These are phyloP conservation scores for Ptilonorhynchus violaceus DNA, from an alignment of 2,113 vertebrate genomes.

Conservation along the genomic window DNA sequence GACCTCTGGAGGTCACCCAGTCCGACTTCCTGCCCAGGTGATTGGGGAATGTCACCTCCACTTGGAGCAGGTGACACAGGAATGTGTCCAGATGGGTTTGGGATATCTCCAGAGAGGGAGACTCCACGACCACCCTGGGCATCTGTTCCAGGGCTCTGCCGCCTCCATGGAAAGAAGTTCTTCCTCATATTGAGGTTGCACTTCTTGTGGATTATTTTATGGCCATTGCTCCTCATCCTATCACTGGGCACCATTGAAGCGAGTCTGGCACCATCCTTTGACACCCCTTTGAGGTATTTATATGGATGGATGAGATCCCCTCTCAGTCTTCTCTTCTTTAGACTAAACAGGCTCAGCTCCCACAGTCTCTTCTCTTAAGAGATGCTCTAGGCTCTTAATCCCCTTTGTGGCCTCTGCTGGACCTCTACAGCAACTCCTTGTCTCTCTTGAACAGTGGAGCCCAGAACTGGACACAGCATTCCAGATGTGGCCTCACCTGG, in stretches of 20 bases:
- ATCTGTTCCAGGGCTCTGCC: background rate
- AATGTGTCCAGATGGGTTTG: background rate
- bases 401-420: background rate
- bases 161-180: background rate
- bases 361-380: background rate
- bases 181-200: fast-evolving
- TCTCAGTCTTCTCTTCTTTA: background rate
- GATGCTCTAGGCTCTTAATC: background rate
- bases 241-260: background rate
- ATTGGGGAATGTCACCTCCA: no score
- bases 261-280: background rate
- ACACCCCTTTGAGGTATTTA: background rate
- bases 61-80: background rate
- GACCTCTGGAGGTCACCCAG: fast-evolving
- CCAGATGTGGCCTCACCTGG: background rate
- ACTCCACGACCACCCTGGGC: background rate
- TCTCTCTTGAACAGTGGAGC: background rate
- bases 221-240: background rate
- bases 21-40: background rate
- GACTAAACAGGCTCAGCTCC: background rate
- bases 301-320: background rate
- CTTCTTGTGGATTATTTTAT: fast-evolving
- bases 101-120: background rate
- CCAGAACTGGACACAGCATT: background rate
- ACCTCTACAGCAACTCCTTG: background rate